Evolutionary conservation across 2,888 invertebrate genomes (phyloP).

Genomic region (Antitype chi): DNA sequence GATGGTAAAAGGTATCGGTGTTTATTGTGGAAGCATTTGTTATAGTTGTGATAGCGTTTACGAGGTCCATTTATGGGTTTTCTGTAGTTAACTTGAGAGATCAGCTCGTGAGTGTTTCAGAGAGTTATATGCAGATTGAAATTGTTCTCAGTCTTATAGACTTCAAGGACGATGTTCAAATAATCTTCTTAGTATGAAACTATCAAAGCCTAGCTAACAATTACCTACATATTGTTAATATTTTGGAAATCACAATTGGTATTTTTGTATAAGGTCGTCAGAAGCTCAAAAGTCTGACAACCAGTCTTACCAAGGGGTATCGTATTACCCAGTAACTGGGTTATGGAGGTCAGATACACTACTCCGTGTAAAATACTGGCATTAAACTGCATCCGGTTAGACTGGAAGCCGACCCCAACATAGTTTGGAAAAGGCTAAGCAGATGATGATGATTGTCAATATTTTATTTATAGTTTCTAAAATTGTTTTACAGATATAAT

Average conservation of each 20-base stretch:
- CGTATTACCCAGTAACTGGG: too few species aligned
- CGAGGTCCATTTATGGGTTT: neutral
- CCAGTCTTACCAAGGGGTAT: too few species aligned
- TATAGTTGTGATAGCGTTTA: constrained; percentile 6
- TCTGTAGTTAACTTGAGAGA: neutral
- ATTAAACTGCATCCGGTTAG: too few species aligned
- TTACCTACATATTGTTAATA: neutral
- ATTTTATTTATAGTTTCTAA: neutral
- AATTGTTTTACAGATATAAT: neutral
- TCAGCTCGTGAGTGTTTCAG: neutral
- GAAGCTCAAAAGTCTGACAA: too few species aligned
- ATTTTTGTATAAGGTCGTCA: too few species aligned
- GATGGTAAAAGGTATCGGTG: constrained; percentile 6
- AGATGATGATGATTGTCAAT: too few species aligned
- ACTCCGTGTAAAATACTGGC: too few species aligned
- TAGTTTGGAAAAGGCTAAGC: too few species aligned
- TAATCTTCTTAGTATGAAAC: neutral
- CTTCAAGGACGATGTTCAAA: neutral
- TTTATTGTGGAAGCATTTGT: constrained; percentile 7
- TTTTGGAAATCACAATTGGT: neutral
- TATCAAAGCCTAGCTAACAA: neutral
- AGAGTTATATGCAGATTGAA: neutral
- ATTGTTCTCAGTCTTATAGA: neutral
- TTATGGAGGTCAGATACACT: too few species aligned
- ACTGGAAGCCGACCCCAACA: too few species aligned